Percentiles rank a stretch among this genome's conserved stretches.
Conservation (phyloP, 2,113 vertebrate genomes). For the Ascaphus truei region DNA sequence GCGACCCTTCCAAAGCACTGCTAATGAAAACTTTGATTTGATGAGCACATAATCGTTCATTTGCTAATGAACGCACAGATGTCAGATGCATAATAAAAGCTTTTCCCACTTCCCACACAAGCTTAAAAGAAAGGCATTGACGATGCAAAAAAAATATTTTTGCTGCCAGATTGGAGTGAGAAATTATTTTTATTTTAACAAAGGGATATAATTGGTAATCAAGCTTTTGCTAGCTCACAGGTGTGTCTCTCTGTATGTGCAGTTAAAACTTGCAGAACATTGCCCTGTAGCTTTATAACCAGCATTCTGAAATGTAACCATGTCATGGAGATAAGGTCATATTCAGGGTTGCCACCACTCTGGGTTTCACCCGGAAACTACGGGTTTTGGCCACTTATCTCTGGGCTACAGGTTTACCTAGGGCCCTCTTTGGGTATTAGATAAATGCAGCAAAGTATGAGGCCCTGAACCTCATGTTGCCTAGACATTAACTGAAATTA, state of each 20-base stretch:
- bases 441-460: too few relatives aligned
- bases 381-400: too few relatives aligned
- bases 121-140: background rate
- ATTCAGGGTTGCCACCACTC: too few relatives aligned
- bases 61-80: slow-evolving; percentile 30
- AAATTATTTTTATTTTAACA: slow-evolving; percentile 8
- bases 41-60: slow-evolving; percentile 25
- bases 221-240: background rate
- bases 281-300: too few relatives aligned
- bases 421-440: too few relatives aligned
- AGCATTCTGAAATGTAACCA: too few relatives aligned
- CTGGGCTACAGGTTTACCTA: too few relatives aligned
- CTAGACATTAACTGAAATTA: too few relatives aligned
- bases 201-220: background rate
- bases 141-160: background rate
- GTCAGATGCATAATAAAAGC: slow-evolving; percentile 21
- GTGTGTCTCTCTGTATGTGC: background rate
- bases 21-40: slow-evolving; percentile 1
- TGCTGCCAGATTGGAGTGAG: background rate
- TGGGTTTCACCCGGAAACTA: too few relatives aligned
- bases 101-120: background rate
- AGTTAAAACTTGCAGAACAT: background rate
- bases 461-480: too few relatives aligned
- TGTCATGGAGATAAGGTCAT: too few relatives aligned
- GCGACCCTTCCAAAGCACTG: background rate